Percentiles rank a stretch among this genome's conserved stretches.
phyloP scores from a whole-genome alignment of 2,797 vertebrate species.

The Enteromius radiatus region DNA sequence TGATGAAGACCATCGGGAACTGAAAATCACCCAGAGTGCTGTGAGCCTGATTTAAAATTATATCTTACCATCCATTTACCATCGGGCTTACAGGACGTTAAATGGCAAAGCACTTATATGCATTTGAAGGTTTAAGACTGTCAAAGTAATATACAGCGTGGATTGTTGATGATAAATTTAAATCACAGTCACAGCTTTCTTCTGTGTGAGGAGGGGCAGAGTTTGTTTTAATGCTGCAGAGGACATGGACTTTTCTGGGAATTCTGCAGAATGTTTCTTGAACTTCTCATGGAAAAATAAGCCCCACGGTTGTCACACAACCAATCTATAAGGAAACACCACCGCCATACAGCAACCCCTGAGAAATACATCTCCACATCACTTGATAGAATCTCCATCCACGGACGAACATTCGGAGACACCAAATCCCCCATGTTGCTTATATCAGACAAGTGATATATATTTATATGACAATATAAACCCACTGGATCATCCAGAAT shows the following conservation, averaged over 20 bases:
- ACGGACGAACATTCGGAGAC: conserved; percentile 30
- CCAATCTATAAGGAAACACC: conserved; percentile 40
- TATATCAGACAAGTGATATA: conserved; percentile 39
- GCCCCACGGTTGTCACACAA: conserved; percentile 13
- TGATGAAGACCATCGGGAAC: conserved; percentile 37
- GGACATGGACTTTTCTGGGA: conserved; percentile 52
- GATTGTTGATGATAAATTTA: conserved; percentile 27
- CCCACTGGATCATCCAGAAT: conserved; percentile 40
- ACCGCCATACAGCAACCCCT: conserved; percentile 11
- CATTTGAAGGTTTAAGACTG: conserved; percentile 5
- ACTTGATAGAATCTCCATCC: conserved; percentile 41
- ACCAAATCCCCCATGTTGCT: conserved; percentile 39
- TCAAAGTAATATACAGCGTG: neutral
- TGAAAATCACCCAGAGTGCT: conserved; percentile 26
- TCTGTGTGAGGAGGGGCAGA: conserved; percentile 16
- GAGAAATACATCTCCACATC: conserved; percentile 41
- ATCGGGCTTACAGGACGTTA: conserved; percentile 17
- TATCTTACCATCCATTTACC: conserved; percentile 21
- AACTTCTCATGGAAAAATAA: conserved; percentile 42
- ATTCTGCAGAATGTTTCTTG: conserved; percentile 31
- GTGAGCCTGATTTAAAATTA: conserved; percentile 42
- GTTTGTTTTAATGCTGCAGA: conserved; percentile 39
- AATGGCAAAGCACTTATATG: neutral
- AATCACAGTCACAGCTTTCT: conserved; percentile 19
- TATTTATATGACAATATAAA: conserved; percentile 46